These are phyloP conservation scores for Triplophysa siluroides DNA, from an alignment of 2,113 vertebrate species.

Conservation along the genomic window DNA sequence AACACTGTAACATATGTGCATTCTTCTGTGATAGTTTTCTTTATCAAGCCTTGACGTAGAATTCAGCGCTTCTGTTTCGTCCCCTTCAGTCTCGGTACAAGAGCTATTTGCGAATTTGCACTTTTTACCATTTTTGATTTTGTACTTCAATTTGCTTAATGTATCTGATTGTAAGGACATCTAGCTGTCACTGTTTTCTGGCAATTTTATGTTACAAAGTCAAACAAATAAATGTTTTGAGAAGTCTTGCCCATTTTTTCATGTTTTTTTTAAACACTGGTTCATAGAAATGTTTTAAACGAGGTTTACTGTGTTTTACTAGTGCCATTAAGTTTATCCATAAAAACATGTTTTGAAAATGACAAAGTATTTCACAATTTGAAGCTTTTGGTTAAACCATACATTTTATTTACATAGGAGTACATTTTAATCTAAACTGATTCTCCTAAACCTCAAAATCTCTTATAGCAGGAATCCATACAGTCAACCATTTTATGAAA, in stretches of 20 bases:
- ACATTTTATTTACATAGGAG: too few species aligned
- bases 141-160: slow-evolving; percentile 47
- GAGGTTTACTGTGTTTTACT: too few species aligned
- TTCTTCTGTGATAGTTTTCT: background rate
- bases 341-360: too few species aligned
- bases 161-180: slow-evolving; percentile 49
- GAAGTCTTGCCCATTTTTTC: background rate
- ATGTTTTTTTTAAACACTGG: too few species aligned
- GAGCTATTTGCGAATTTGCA: slow-evolving; percentile 52
- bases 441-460: too few species aligned
- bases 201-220: slow-evolving; percentile 48
- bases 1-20: slow-evolving; percentile 43
- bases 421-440: too few species aligned
- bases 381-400: too few species aligned
- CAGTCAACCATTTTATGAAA: too few species aligned
- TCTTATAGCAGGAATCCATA: too few species aligned
- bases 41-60: slow-evolving; percentile 14
- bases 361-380: too few species aligned
- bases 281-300: too few species aligned
- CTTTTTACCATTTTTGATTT: slow-evolving; percentile 48
- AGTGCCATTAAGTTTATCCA: too few species aligned
- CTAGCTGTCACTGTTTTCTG: slow-evolving; percentile 42
- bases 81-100: slow-evolving; percentile 46
- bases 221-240: slow-evolving; percentile 54
- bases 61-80: slow-evolving; percentile 32